Evolutionary conservation across 2,113 vertebrate species (phyloP).

Genomic region (Formicarius rufipectus): DNA sequence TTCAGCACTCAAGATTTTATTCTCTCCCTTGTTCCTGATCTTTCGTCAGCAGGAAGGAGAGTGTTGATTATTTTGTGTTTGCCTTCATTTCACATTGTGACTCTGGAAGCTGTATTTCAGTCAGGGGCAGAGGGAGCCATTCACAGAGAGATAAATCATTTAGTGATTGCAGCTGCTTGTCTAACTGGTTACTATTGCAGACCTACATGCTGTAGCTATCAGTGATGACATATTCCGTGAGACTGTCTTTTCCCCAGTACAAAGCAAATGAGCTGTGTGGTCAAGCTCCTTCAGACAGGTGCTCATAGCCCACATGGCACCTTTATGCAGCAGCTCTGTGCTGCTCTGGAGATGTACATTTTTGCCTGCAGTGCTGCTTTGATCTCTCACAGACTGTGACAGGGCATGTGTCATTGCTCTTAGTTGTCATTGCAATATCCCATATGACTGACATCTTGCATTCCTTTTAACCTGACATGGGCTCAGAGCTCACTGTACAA

Average conservation of each 20-base stretch:
- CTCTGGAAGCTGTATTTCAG: background rate
- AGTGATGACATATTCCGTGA: background rate
- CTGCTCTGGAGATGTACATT: background rate
- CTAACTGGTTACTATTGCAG: background rate
- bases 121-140: background rate
- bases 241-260: background rate
- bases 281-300: background rate
- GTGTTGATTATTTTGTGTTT: background rate
- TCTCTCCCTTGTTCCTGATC: background rate
- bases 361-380: background rate
- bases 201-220: background rate
- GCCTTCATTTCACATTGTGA: background rate
- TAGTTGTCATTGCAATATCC: background rate
- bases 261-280: background rate
- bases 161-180: background rate
- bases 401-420: background rate
- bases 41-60: background rate
- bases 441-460: background rate
- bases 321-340: background rate
- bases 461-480: background rate
- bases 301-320: background rate
- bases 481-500: background rate
- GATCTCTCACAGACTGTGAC: background rate
- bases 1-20: accelerated
- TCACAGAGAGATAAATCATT: background rate